These are phyloP conservation scores for Drosophila mimica DNA, from an alignment of 2,888 invertebrate species.

Conservation along the genomic window DNA sequence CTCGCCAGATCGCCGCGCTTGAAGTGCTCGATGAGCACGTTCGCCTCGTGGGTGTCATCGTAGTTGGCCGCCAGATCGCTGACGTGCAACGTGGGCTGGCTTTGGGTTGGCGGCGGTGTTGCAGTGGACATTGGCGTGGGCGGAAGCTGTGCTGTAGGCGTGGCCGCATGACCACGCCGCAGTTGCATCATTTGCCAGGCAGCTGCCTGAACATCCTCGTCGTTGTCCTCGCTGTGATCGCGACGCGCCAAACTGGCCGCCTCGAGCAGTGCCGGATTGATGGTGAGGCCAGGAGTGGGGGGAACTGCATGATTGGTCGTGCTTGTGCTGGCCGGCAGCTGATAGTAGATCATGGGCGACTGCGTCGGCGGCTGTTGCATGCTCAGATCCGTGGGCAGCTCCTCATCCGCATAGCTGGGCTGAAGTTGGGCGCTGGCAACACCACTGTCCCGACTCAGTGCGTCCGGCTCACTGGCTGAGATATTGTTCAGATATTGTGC, in stretches of 20 bases:
- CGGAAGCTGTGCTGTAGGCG: constrained; percentile 14
- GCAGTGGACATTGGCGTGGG: constrained; percentile 8
- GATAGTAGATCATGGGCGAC: constrained; percentile 50
- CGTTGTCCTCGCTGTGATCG: constrained; percentile 60
- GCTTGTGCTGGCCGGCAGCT: constrained; percentile 38
- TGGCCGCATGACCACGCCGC: constrained; percentile 59
- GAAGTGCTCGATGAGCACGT: constrained; percentile 80
- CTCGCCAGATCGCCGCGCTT: constrained; percentile 78
- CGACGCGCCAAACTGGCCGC: constrained; percentile 84
- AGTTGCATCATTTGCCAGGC: constrained; percentile 78
- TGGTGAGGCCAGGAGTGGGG: constrained; percentile 72
- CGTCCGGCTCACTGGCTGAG: constrained; percentile 73
- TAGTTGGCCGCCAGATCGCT: constrained; percentile 76
- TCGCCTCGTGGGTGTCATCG: constrained; percentile 77
- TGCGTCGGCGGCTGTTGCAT: constrained; percentile 55
- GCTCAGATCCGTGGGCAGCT: constrained; percentile 81
- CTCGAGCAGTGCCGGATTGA: constrained; percentile 84
- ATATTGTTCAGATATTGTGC: constrained; percentile 43
- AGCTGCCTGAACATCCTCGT: constrained; percentile 72
- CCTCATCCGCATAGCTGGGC: constrained; percentile 65
- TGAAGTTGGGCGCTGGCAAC: constrained; percentile 76
- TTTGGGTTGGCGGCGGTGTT: constrained; percentile 3
- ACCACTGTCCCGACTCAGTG: constrained; percentile 82
- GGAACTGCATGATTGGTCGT: constrained; percentile 11
- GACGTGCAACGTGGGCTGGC: constrained; percentile 56